Evolutionary conservation across 1,140 invertebrate genomes (phyloP), one percentile per base, ranked within the genome.

Genomic region (Oryctes rhinoceros): DNA sequence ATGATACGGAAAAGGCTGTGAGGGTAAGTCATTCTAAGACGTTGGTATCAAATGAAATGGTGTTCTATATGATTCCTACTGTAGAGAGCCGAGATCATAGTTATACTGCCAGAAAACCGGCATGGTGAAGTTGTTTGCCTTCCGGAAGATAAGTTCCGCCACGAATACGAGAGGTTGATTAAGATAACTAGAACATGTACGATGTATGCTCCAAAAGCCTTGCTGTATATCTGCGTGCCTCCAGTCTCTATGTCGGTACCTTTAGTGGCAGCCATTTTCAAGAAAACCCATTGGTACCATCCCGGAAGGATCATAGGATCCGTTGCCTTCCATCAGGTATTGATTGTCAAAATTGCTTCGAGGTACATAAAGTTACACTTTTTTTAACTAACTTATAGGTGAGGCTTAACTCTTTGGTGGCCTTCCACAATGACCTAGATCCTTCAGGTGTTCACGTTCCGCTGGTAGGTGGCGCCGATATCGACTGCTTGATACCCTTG

Each of bases 281-380:
- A 82, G 77, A 77, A 83, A 79, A 84, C 84, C 2, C 82, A 86
- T 74, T 87, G 85, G 84, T 87, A 87, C 65, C 86, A 87, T 80
- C 86, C 86, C 4, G 85, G 85, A 30, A 83, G 85, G 74, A 83
- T 87, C 15, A 71, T 87, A 10, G 86, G 86, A 15, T 86, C 85
- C 6, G 80, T 83, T 10, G 83, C 81, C 24, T 77, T 84, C 13
- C 80, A 81, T 62, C 83, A 85, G 79, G 82, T 79, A 65, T 7
- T 24, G 39, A 0, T 24, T 24, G 3, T 71, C 67, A 4, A 24
- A 18, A 10, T 71, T 71, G 67, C 18, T 15, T 0, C 0, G 9
- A 24, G 3, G 13, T 30, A 30, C 13, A 6, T 71, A 18, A 0
- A 35, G 13, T 71, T 37, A 49, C 37, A 78, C 59, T 74, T 44